Base-by-base conservation (phyloP, 2,113 vertebrate species). In the Lampris incognitus region DNA sequence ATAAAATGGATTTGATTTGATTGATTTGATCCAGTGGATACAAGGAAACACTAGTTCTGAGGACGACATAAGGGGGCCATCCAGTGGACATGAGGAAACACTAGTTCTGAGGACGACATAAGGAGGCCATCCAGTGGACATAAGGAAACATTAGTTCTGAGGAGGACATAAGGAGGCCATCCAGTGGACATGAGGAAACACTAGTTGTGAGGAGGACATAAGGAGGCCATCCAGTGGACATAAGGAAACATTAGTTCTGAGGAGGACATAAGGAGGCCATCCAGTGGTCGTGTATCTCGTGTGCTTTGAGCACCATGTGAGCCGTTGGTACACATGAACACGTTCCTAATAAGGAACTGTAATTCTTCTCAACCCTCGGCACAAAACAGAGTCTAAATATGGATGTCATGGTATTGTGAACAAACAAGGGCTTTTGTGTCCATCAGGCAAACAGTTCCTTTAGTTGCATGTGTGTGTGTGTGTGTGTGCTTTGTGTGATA, bases 301-400 rank as follows among this genome's bases (percentile, higher is more conserved):
- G 69, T 64, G 52, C 72, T 79, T 73, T 72, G 41, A 79, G 72
- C 69, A 51, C 51, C 64, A 75, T 67, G 81, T 57, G 70, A 79
- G 65, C 70, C 76, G 72, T 79, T 70, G 72, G 40, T 42, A 37
- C 74, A 62, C 63, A 77, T 48, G 39, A 75, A 85, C 61, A 79
- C 66, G 38, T 11, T 74, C 36, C 51, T 84, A 87, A 87, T 82
- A 78, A 89, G 67, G 67, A 73, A 56, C 58, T 42, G 52, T 38
- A 39, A 80, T 52, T 67, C 84, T 64, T 39, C 62, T 69, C 71
- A 67, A 57, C 54, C 83, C 56, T 54, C 56, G 40, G 65, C 49
- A 50, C 64, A 75, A 81, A 83, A 85, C 66, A 82, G 76, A 84
- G 82, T 86, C 76, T 66, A 88, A 87, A 87, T 82, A 69, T 55